Base-by-base conservation (phyloP, 2,113 vertebrate genomes). In the Hiodon alosoides region DNA sequence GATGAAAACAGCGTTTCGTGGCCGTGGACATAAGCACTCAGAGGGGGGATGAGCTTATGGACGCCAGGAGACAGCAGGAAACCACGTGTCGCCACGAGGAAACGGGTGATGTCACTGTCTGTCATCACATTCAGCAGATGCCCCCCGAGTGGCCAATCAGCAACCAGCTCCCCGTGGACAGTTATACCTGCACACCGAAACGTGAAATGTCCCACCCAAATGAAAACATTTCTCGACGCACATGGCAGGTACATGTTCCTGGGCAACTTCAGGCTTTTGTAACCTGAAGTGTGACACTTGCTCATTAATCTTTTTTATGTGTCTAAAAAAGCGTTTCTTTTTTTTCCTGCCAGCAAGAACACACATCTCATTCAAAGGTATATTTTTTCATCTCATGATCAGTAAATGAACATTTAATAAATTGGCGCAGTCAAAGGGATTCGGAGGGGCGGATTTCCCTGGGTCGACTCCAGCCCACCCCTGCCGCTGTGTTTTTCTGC, bases 181-280 rank as follows among this genome's bases (percentile, higher is more conserved):
- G 16, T 46, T 61, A 73, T 51, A 51, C 65, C 61, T 13, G 4
- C 6, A 11, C 61, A 66, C 72, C 48, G 9, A 52, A 61, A 31
- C 5, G 72, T 11, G 48, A 47, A 73, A 73, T 73, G 60, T 65
- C 61, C 61, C 72, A 73, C 61, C 72, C 51, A 7, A 31, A 5
- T 0, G 9, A 50, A 52, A 17, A 65, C 51, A n/a, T 73, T 53
- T 73, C 72, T 7, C 52, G 7, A 7, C 2, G 52, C 46, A 55
- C 17, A 16, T 48, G 52, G 65, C 61, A 54, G 17, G n/a, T 17
- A 46, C 51, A 17, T 73, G 51, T 65, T 54, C 50, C n/a, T n/a
- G 8, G 52, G n/a, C 10, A 46, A 52, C 60, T 65, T 51, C 11
- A 70, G 7, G 2, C n/a, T 6, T 17, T 11, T 14, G 4, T 5